These are phyloP conservation scores for Ennomos quercinarius DNA, from an alignment of 2,888 invertebrate genomes.

Conservation along the genomic window DNA sequence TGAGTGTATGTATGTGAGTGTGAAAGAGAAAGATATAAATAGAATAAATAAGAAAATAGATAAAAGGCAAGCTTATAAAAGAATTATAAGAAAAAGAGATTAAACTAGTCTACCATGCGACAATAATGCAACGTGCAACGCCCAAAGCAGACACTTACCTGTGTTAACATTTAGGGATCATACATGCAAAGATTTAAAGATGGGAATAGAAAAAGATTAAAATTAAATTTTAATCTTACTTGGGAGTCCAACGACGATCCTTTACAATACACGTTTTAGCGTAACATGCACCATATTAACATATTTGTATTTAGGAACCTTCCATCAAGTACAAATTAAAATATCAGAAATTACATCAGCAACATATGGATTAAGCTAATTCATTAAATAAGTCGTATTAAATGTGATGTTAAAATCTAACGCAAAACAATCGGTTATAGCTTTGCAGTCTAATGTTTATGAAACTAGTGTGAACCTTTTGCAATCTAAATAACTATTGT, in stretches of 20 bases:
- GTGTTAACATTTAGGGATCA: constrained; percentile 42
- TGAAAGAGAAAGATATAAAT: constrained; percentile 71
- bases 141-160: constrained; percentile 71
- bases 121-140: constrained; percentile 72
- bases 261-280: constrained; percentile 70
- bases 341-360: constrained; percentile 71
- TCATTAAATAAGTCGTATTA: constrained; percentile 67
- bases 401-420: constrained; percentile 78
- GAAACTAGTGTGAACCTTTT: constrained; percentile 50
- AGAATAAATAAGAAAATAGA: constrained; percentile 63
- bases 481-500: constrained; percentile 35
- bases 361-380: constrained; percentile 78
- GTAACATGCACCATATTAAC: constrained; percentile 59
- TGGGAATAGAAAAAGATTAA: constrained; percentile 63
- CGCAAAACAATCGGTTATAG: constrained; percentile 82
- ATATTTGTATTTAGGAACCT: constrained; percentile 50
- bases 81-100: constrained; percentile 52
- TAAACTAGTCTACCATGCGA: constrained; percentile 67
- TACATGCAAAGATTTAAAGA: constrained; percentile 66
- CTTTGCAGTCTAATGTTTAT: constrained; percentile 73
- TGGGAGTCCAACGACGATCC: constrained; percentile 84
- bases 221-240: constrained; percentile 75
- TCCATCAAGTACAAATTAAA: constrained; percentile 65
- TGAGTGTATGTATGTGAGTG: constrained; percentile 63
- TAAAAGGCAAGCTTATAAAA: constrained; percentile 73